A percentile compares a stretch with the other conserved stretches of the same genome.
phyloP scores from a whole-genome alignment of 1,140 invertebrate genomes.

The Meloidogyne floridensis region DNA sequence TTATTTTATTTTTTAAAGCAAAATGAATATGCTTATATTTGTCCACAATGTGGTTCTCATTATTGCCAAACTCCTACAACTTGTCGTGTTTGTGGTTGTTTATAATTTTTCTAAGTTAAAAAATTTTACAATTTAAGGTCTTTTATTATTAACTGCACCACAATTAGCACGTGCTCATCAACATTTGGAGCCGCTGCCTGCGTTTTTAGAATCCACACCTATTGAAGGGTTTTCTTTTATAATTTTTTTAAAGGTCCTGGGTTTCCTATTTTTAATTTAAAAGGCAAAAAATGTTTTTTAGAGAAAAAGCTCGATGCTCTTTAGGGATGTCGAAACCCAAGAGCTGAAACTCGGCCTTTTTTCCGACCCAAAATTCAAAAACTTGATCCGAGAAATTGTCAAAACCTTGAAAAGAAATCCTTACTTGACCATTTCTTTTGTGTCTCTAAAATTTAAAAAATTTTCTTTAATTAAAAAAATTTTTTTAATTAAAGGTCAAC shows the following conservation, averaged over 20 bases:
- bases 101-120: neutral
- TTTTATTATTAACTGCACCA: constrained; percentile 36
- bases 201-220: constrained; percentile 22
- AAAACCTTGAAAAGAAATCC: no score
- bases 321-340: no score
- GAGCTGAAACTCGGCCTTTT: no score
- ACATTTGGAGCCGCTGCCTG: constrained; percentile 35
- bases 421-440: no score
- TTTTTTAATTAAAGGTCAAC: neutral
- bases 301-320: no score
- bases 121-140: neutral
- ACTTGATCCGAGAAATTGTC: no score
- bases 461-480: neutral
- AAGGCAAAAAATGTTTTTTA: no score
- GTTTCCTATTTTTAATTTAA: no score
- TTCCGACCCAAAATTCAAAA: no score
- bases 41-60: constrained; percentile 34
- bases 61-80: constrained; percentile 43
- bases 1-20: neutral
- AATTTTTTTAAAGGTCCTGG: no score
- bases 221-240: constrained; percentile 17
- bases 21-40: constrained; percentile 32
- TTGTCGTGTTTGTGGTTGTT: constrained; percentile 37
- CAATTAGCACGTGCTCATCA: constrained; percentile 46
- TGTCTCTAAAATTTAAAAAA: no score